Percentiles rank a stretch among this genome's conserved stretches.
Conservation (phyloP, 2,888 invertebrate species). For the Tenthredo distinguenda region DNA sequence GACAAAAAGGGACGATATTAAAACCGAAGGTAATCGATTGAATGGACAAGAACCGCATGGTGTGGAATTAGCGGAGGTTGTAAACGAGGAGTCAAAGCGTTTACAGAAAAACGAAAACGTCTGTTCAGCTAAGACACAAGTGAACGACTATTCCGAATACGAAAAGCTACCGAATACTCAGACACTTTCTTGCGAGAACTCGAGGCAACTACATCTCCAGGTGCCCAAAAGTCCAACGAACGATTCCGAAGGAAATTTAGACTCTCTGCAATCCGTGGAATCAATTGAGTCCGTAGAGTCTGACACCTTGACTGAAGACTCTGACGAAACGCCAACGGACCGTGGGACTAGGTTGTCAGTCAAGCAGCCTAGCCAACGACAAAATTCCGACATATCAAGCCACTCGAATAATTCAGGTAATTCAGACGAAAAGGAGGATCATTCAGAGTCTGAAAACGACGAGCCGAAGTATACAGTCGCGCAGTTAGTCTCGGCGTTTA, state of each 20-base stretch:
- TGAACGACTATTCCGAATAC: background rate
- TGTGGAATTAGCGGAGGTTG: background rate
- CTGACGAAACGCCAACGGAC: slow-evolving; percentile 68
- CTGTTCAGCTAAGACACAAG: too few relatives aligned
- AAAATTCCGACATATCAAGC: slow-evolving; percentile 72
- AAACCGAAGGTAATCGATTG: background rate
- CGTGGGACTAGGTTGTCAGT: slow-evolving; percentile 57
- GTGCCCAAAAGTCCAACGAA: slow-evolving; percentile 61
- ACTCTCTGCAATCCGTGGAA: slow-evolving; percentile 74
- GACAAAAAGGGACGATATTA: background rate
- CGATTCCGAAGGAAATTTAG: slow-evolving; percentile 72
- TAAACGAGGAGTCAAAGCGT: background rate
- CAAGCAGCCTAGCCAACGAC: slow-evolving; percentile 69
- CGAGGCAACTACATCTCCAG: slow-evolving; percentile 25
- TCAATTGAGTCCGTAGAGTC: slow-evolving; percentile 75
- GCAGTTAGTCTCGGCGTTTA: slow-evolving; percentile 78
- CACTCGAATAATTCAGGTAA: slow-evolving; percentile 72
- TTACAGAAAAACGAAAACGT: background rate
- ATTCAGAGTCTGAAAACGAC: slow-evolving; percentile 75
- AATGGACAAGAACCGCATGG: background rate
- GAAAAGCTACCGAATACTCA: background rate
- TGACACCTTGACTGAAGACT: slow-evolving; percentile 75
- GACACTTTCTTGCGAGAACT: background rate
- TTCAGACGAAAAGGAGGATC: slow-evolving; percentile 75
- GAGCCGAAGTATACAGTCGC: slow-evolving; percentile 79